A percentile compares a stretch with the other conserved stretches of the same genome.
Conservation (phyloP, 2,888 invertebrate genomes). For the Clivina fossor region DNA sequence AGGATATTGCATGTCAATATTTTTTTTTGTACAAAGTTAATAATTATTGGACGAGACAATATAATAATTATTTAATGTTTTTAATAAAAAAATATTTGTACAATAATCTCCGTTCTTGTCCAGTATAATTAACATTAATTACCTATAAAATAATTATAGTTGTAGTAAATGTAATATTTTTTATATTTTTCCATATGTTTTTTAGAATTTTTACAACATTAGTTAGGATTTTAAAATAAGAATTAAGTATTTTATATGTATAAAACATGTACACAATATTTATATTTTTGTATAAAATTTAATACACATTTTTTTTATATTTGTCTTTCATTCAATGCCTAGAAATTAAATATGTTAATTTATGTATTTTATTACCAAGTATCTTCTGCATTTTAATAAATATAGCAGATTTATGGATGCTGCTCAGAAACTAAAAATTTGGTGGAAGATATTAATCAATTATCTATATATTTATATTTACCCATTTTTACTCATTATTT, state of each 20-base stretch:
- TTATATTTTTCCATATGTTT: constrained; percentile 17
- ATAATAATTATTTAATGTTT: no score
- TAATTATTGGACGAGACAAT: background rate
- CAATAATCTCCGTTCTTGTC: constrained; percentile 2
- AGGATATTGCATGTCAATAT: no score
- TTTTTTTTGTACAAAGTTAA: constrained; percentile 21
- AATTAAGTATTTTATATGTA: constrained; percentile 28
- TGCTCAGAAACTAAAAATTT: no score
- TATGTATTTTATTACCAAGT: no score
- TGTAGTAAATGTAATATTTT: constrained; percentile 14
- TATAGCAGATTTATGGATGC: no score
- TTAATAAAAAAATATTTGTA: background rate
- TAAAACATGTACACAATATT: constrained; percentile 34
- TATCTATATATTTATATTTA: no score
- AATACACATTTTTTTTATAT: no score
- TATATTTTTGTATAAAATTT: constrained; percentile 33
- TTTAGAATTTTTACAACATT: constrained; percentile 21
- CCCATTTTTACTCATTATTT: no score
- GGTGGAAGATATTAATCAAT: no score
- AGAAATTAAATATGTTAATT: no score
- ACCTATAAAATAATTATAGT: constrained; percentile 1
- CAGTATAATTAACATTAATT: background rate
- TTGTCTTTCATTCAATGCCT: no score
- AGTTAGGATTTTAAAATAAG: background rate
- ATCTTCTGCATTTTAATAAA: no score